Base-by-base conservation (phyloP, 2,888 invertebrate genomes). In the Phengaris arion region DNA sequence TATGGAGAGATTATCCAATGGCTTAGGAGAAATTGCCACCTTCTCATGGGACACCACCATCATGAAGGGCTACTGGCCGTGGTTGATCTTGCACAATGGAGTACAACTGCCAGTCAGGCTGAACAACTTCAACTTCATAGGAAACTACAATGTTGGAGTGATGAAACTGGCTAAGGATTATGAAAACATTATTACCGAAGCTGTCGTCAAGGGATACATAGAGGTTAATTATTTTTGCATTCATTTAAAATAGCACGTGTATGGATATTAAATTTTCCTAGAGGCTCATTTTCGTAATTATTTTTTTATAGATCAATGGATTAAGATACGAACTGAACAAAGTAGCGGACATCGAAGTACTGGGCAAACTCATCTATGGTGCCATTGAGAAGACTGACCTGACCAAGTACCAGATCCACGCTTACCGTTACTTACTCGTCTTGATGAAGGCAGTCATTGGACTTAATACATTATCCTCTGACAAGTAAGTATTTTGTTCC, bases 371-470 rank as follows among this genome's bases (percentile, higher is more conserved):
- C 52, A 94, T 95, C 77, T 93, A 85, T 74, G 89, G 92, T 46
- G 87, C 88, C 79, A 82, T 93, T 51, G 88, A 90, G 85, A 94
- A 85, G 88, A 87, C 83, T 13, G 85, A 88, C 82, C 7, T 85
- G n/a, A 86, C 87, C 74, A 91, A 76, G 84, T 89, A 84, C 79
- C 85, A 79, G 35, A 82, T 89, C 59, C 87, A 89, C 74, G 88
- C 92, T 74, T 96, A 95, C 86, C 95, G 95, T 54, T 94, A 94
- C 80, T 88, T 95, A 79, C 94, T 95, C 70, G 88, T 93, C 78
- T 90, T 95, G 76, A 94, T 94, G 84, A 93, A 94, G 77, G 89
- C 94, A 51, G 86, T 88, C 46, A 81, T 93, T 78, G 93, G 93
- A 59, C 85, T 92, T 2, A 89, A 92, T 79, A 88, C 88, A 2